These are phyloP conservation scores for Parambassis ranga DNA, from an alignment of 2,797 vertebrate species.

Conservation along the genomic window DNA sequence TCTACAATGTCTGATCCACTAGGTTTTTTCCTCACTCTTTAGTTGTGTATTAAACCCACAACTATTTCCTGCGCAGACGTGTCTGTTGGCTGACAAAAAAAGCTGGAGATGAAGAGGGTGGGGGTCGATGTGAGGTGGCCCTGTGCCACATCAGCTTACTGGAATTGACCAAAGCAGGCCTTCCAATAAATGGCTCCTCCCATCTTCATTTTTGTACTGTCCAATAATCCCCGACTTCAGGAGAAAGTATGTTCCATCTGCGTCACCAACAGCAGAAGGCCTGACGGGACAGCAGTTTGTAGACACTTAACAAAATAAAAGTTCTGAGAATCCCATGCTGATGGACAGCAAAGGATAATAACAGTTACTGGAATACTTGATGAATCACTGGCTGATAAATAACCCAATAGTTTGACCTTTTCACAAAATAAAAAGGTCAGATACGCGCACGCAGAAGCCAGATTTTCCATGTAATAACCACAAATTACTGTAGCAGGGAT, in stretches of 20 bases:
- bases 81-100: background rate
- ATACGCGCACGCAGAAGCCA: too few relatives aligned
- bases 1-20: background rate
- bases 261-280: too few relatives aligned
- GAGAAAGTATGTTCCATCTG: slow-evolving; percentile 34
- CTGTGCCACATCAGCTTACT: slow-evolving; percentile 42
- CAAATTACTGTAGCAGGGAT: background rate
- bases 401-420: too few relatives aligned
- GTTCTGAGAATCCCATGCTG: too few relatives aligned
- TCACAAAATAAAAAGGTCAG: too few relatives aligned
- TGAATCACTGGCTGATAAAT: too few relatives aligned
- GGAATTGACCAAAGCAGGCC: slow-evolving; percentile 47
- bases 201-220: background rate
- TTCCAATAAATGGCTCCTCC: slow-evolving; percentile 39
- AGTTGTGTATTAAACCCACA: slow-evolving; percentile 5
- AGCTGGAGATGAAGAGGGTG: background rate
- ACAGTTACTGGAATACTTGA: too few relatives aligned
- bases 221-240: background rate
- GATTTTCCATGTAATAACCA: background rate
- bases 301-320: too few relatives aligned
- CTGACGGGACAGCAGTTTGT: too few relatives aligned
- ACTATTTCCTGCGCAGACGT: background rate
- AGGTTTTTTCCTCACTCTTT: background rate
- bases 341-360: too few relatives aligned
- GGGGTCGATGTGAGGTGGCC: background rate